A percentile compares a stretch with the other conserved stretches of the same genome.
Evolutionary conservation across 2,113 vertebrate genomes (phyloP).

Genomic region (Lepisosteus osseus): DNA sequence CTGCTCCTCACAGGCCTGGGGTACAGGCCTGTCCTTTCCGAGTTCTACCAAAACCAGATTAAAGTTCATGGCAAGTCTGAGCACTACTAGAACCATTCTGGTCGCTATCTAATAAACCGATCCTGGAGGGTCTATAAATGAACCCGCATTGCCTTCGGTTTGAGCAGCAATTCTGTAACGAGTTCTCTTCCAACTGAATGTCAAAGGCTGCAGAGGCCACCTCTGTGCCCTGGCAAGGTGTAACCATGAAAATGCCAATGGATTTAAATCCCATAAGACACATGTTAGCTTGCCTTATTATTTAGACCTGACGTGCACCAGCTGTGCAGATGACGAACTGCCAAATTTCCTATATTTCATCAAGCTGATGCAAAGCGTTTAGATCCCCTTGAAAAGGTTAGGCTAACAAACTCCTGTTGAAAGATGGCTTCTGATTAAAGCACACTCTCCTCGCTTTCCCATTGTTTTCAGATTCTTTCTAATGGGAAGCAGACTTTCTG

Average conservation of each 20-base stretch:
- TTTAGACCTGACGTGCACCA: conserved; percentile 16
- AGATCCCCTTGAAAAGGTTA: conserved; percentile 15
- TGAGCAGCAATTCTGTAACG: conserved; percentile 20
- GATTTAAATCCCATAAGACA: conserved; percentile 23
- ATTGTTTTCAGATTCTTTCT: too few relatives aligned
- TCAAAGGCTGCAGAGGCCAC: conserved; percentile 27
- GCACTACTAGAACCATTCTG: too few relatives aligned
- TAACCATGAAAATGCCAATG: conserved; percentile 19
- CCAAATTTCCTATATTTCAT: background rate
- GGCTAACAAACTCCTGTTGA: too few relatives aligned
- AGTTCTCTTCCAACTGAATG: conserved; percentile 22
- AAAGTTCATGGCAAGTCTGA: too few relatives aligned
- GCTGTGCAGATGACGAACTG: conserved; percentile 8
- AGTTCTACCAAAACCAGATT: too few relatives aligned
- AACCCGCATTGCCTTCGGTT: background rate
- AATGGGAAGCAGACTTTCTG: too few relatives aligned
- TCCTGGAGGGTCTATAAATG: too few relatives aligned
- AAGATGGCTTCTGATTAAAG: background rate
- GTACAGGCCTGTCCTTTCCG: too few relatives aligned
- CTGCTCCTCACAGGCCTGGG: too few relatives aligned
- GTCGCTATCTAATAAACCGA: too few relatives aligned
- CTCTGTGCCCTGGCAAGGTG: conserved; percentile 9
- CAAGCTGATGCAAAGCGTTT: background rate
- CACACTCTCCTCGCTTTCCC: background rate
- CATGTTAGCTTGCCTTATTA: background rate